phyloP scores from a whole-genome alignment of 2,797 vertebrate genomes.

The Schizopygopsis pylzovi region DNA sequence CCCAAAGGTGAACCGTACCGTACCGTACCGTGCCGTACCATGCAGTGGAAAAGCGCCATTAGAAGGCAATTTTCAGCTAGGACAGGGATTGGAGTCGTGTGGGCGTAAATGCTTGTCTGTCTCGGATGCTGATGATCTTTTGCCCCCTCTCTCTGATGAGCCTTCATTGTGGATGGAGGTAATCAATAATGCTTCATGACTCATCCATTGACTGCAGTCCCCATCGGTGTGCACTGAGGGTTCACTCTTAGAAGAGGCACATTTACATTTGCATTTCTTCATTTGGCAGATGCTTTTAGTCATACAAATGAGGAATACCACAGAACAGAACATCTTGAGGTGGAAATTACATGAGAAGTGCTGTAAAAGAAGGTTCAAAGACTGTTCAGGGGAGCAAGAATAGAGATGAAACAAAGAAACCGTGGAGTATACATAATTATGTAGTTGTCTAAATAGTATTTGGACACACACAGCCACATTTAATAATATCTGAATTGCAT shows the following conservation, averaged over 20 bases:
- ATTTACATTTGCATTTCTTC: constrained; percentile 2
- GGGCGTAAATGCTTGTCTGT: not conserved
- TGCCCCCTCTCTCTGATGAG: not conserved
- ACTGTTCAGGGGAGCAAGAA: not conserved
- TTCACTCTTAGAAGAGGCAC: not conserved
- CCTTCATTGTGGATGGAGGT: not conserved
- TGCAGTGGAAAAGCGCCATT: too few relatives aligned
- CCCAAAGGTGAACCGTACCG: too few relatives aligned
- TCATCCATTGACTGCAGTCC: constrained; percentile 8
- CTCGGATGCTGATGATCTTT: constrained; percentile 10
- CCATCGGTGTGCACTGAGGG: not conserved
- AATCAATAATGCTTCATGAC: not conserved
- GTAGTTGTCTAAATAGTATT: not conserved
- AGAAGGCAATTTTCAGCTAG: not conserved
- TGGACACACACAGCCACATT: not conserved
- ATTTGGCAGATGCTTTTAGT: not conserved
- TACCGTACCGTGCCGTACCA: too few relatives aligned
- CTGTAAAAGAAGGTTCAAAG: not conserved
- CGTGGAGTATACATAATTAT: not conserved
- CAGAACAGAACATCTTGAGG: not conserved
- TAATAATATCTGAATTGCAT: not conserved
- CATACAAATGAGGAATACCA: not conserved
- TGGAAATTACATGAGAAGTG: not conserved
- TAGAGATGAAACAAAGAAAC: not conserved
- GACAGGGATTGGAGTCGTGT: not conserved